Conservation (phyloP, 1,140 invertebrate species). For the Zaprionus taronus region DNA sequence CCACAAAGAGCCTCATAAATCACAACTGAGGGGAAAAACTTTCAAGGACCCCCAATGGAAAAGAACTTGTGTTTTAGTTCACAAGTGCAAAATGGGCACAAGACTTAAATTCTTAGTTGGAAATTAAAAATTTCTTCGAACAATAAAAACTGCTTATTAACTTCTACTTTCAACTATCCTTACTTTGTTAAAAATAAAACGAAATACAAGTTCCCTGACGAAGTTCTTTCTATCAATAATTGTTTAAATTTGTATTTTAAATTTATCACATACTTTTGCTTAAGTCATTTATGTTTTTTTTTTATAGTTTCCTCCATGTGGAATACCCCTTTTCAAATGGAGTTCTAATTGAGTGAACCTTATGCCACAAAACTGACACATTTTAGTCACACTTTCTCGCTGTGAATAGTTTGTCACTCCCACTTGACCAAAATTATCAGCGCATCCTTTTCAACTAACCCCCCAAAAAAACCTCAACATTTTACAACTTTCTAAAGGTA, state of each 20-base stretch:
- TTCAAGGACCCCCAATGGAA: conserved; percentile 1
- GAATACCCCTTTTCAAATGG: conserved; percentile 4
- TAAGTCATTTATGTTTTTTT: neutral
- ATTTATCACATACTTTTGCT: no score
- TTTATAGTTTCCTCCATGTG: neutral
- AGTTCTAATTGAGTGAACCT: conserved; percentile 18
- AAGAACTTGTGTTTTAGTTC: neutral
- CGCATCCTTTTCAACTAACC: neutral
- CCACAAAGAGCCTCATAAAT: conserved; percentile 35
- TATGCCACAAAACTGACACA: neutral
- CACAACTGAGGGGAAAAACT: conserved; percentile 29
- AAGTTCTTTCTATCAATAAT: no score
- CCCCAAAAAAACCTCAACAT: neutral
- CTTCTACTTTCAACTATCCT: no score
- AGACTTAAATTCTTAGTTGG: neutral
- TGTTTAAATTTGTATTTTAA: no score
- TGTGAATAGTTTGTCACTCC: conserved; percentile 33
- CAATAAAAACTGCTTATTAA: no score
- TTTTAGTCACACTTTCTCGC: conserved; percentile 5
- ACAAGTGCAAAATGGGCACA: neutral
- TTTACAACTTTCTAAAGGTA: conserved; percentile 23
- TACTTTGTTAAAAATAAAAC: no score
- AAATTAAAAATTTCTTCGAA: neutral
- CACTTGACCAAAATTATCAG: conserved; percentile 1
- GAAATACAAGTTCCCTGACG: no score